Evolutionary conservation across 2,113 vertebrate genomes (phyloP).

Genomic region (Quiscalus mexicanus): DNA sequence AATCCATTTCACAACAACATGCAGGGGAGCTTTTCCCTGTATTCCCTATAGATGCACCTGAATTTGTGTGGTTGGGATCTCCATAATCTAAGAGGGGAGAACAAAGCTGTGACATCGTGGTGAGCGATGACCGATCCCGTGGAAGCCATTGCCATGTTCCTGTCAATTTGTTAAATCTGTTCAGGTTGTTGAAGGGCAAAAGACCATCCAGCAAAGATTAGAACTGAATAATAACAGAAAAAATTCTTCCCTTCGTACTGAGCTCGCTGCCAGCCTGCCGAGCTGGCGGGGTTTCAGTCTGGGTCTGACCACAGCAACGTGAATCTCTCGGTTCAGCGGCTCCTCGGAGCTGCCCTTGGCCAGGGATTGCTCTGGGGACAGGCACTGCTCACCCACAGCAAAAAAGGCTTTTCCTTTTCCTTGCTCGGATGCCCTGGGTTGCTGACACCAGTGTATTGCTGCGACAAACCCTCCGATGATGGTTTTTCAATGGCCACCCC

Average conservation of each 20-base stretch:
- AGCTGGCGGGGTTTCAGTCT: not conserved
- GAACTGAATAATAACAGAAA: not conserved
- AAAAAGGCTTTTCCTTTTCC: not conserved
- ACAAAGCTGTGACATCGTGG: not conserved
- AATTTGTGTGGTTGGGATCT: not conserved
- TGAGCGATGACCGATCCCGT: rapidly evolving
- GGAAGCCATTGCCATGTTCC: not conserved
- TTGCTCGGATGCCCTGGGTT: not conserved
- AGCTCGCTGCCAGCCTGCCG: rapidly evolving
- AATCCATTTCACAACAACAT: conserved; percentile 21
- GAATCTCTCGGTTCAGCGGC: not conserved
- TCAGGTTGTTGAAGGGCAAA: not conserved
- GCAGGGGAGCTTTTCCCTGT: not conserved
- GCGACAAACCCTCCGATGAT: not conserved
- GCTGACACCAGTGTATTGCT: rapidly evolving
- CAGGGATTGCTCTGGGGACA: not conserved
- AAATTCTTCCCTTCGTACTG: not conserved
- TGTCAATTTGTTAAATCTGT: not conserved
- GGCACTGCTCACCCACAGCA: not conserved
- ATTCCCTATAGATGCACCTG: not conserved
- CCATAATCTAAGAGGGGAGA: not conserved
- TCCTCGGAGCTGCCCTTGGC: not conserved
- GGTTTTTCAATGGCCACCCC: rapidly evolving
- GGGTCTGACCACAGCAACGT: not conserved
- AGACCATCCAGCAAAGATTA: conserved; percentile 43